Conservation (phyloP, 2,888 invertebrate genomes). For the Horisme vitalbata region DNA sequence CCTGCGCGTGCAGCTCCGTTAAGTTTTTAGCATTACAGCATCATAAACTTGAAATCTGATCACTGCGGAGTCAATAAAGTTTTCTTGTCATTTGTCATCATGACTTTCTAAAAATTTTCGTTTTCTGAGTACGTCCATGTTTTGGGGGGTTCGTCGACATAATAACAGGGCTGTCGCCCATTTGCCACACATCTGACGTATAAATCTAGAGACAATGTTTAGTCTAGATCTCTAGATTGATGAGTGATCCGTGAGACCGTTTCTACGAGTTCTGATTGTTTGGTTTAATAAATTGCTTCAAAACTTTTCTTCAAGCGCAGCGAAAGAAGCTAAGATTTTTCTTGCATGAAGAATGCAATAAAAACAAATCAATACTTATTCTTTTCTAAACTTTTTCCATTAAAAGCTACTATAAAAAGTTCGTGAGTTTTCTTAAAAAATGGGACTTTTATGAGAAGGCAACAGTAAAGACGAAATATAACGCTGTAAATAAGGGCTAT, state of each 20-base stretch:
- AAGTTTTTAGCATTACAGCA: no score
- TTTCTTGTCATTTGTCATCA: no score
- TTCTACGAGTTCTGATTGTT: conserved; percentile 26
- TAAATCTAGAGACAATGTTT: conserved; percentile 55
- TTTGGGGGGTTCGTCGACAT: conserved; percentile 61
- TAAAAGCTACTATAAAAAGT: conserved; percentile 19
- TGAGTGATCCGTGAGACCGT: conserved; percentile 35
- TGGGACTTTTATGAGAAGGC: conserved; percentile 41
- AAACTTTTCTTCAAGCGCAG: conserved; percentile 11
- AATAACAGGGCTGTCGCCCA: conserved; percentile 48
- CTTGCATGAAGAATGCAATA: conserved; percentile 3
- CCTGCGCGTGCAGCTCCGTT: no score
- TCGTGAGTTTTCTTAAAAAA: conserved; percentile 19
- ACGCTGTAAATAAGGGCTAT: conserved; percentile 54
- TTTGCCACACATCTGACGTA: conserved; percentile 49
- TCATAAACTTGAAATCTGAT: no score
- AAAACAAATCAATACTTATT: conserved; percentile 20
- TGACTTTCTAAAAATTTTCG: no score
- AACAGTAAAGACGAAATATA: conserved; percentile 54
- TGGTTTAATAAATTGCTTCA: conserved; percentile 15
- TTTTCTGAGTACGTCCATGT: conserved; percentile 26
- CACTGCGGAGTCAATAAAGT: no score
- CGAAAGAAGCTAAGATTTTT: background rate
- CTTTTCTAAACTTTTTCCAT: conserved; percentile 19
- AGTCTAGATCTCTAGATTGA: conserved; percentile 50